Evolutionary conservation across 2,113 vertebrate genomes (phyloP).

Genomic region (Brachypteracias leptosomus): DNA sequence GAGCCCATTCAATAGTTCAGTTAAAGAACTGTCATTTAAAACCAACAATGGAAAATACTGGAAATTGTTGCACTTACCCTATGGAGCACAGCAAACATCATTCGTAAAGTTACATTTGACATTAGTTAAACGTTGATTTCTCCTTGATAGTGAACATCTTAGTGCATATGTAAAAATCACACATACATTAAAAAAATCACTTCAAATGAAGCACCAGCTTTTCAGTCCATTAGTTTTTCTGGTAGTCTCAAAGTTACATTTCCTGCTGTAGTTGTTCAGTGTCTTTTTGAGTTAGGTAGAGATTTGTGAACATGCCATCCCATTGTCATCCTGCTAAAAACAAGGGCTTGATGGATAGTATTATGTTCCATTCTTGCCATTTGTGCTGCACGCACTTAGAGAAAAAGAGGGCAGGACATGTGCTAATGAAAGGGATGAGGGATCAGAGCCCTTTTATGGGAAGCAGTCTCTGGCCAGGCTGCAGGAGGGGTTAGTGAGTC

Average conservation of each 20-base stretch:
- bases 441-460: not conserved
- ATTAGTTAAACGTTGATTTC: not conserved
- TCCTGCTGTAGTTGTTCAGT: not conserved
- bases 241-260: not conserved
- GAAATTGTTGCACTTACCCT: not conserved
- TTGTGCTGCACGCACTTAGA: not conserved
- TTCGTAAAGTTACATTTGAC: not conserved
- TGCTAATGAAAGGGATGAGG: not conserved
- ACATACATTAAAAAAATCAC: not conserved
- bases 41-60: not conserved
- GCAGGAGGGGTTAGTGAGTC: not conserved
- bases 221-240: not conserved
- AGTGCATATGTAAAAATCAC: not conserved
- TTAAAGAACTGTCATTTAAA: not conserved
- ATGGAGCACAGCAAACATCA: not conserved
- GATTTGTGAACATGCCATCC: not conserved
- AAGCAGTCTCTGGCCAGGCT: not conserved
- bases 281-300: not conserved
- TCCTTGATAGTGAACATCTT: not conserved
- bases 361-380: not conserved
- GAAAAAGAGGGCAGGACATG: not conserved
- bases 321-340: not conserved
- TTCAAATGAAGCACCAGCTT: not conserved
- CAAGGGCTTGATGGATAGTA: not conserved
- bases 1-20: not conserved